Evolutionary conservation across 2,888 invertebrate genomes (phyloP).

Genomic region (Cephus nigrinus): DNA sequence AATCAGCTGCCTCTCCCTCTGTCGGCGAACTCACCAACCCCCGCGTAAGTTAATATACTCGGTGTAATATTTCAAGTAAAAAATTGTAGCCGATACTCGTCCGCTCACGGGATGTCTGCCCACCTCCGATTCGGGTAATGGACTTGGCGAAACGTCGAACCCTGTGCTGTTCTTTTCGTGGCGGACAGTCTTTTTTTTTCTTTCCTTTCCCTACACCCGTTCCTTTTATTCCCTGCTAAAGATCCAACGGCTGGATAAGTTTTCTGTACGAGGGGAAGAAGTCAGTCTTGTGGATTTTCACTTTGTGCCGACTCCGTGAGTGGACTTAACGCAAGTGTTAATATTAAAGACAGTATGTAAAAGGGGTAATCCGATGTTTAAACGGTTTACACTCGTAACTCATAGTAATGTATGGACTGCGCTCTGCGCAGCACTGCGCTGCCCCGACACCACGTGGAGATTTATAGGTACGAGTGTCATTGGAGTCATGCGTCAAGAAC

Average conservation of each 20-base stretch:
- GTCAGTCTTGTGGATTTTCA: too few species aligned
- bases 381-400: constrained; percentile 64
- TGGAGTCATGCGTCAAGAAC: constrained; percentile 59
- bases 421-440: constrained; percentile 41
- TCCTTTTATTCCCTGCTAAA: too few species aligned
- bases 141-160: too few species aligned
- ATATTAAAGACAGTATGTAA: constrained; percentile 62
- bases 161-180: too few species aligned
- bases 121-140: too few species aligned
- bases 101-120: too few species aligned
- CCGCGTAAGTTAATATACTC: constrained; percentile 47
- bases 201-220: too few species aligned
- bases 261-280: too few species aligned
- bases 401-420: constrained; percentile 63
- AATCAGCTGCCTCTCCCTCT: constrained; percentile 51
- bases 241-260: too few species aligned
- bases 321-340: constrained; percentile 51
- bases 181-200: too few species aligned
- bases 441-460: constrained; percentile 44
- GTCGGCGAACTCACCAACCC: constrained; percentile 23
- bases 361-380: constrained; percentile 64
- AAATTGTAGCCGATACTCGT: too few species aligned
- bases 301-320: constrained; percentile 5
- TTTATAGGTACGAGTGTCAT: constrained; percentile 63
- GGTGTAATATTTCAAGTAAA: constrained; percentile 55